phyloP scores from a whole-genome alignment of 2,797 vertebrate species.

The Serranus cabrilla region DNA sequence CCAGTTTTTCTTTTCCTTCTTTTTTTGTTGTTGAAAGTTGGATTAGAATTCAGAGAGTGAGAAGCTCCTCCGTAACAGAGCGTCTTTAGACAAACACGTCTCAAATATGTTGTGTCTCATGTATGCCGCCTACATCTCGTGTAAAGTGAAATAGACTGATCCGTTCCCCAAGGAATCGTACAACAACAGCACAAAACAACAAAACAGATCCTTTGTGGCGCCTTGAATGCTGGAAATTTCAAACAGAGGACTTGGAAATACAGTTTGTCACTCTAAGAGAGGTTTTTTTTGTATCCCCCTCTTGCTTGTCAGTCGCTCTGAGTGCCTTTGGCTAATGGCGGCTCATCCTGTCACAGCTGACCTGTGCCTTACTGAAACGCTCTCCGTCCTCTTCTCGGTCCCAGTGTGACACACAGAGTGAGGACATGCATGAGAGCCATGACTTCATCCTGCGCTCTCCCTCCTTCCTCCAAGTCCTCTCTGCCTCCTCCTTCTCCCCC shows the following conservation, averaged over 20 bases:
- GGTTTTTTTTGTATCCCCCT: constrained; percentile 3
- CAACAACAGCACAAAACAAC: constrained; percentile 63
- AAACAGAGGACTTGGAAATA: constrained; percentile 53
- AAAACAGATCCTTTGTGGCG: constrained; percentile 61
- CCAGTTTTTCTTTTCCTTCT: constrained; percentile 22
- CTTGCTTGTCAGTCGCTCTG: constrained; percentile 33
- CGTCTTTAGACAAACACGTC: constrained; percentile 63
- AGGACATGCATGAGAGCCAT: constrained; percentile 69
- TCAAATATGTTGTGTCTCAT: constrained; percentile 51
- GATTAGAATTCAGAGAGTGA: constrained; percentile 52
- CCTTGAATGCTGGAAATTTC: constrained; percentile 52
- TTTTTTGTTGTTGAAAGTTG: constrained; percentile 24
- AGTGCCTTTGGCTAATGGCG: constrained; percentile 61
- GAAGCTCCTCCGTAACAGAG: constrained; percentile 42
- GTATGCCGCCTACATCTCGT: constrained; percentile 43
- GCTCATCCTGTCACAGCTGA: constrained; percentile 71
- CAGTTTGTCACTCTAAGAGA: constrained; percentile 55
- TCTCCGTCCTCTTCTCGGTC: constrained; percentile 65
- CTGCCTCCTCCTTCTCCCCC: constrained; percentile 6
- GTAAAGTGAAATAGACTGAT: constrained; percentile 66
- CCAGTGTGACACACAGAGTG: constrained; percentile 73
- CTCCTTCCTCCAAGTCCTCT: constrained; percentile 12
- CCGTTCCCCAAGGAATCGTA: constrained; percentile 63
- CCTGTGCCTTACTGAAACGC: constrained; percentile 59
- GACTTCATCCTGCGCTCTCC: constrained; percentile 54